These are phyloP conservation scores for Coenonympha arcania DNA, from an alignment of 2,888 invertebrate species.

Conservation along the genomic window DNA sequence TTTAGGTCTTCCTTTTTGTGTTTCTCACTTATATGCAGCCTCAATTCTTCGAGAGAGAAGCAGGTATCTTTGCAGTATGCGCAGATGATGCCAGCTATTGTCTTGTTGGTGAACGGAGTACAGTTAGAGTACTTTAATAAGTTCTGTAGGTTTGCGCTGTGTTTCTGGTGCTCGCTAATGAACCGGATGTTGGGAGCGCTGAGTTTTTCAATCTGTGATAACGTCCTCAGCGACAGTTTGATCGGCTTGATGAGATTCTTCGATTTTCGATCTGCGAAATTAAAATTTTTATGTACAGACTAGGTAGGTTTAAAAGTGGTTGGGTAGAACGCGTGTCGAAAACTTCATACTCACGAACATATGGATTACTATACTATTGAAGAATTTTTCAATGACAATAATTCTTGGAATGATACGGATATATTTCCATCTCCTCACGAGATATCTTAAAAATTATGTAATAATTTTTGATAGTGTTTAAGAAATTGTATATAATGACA, in stretches of 20 bases:
- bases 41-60: slow-evolving; percentile 36
- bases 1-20: slow-evolving; percentile 42
- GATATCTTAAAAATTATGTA: too few relatives aligned
- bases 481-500: too few relatives aligned
- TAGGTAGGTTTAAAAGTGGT: too few relatives aligned
- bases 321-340: too few relatives aligned
- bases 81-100: slow-evolving; percentile 50
- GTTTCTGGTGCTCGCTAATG: slow-evolving; percentile 47
- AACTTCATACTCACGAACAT: too few relatives aligned
- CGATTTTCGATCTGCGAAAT: slow-evolving; percentile 27
- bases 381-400: too few relatives aligned
- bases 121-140: slow-evolving; percentile 58
- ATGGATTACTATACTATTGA: too few relatives aligned
- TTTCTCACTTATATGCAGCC: slow-evolving; percentile 37
- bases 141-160: slow-evolving; percentile 50
- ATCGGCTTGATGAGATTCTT: slow-evolving; percentile 34
- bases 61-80: slow-evolving; percentile 53
- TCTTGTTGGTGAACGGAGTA: slow-evolving; percentile 58
- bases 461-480: too few relatives aligned
- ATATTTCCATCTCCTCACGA: too few relatives aligned
- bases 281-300: too few relatives aligned
- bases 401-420: too few relatives aligned
- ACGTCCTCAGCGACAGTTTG: slow-evolving; percentile 40
- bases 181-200: slow-evolving; percentile 29
- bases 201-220: slow-evolving; percentile 39